phyloP scores from a whole-genome alignment of 1,140 invertebrate species.

The Drosophila saltans region DNA sequence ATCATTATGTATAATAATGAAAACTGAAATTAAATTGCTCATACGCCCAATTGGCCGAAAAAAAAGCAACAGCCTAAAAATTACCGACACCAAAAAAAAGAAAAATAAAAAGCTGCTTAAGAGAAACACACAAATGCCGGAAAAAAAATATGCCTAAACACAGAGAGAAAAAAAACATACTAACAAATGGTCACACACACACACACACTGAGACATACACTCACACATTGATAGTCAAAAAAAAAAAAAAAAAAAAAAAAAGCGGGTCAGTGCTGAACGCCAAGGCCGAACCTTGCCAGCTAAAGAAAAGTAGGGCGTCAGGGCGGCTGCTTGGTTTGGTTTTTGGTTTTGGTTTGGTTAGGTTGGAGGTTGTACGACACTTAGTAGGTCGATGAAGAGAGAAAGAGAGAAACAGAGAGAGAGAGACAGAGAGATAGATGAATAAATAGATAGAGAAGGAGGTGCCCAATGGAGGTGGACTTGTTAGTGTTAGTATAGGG shows the following conservation, averaged over 20 bases:
- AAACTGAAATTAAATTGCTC: slow-evolving; percentile 3
- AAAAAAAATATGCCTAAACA: slow-evolving; percentile 9
- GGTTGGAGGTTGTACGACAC: slow-evolving; percentile 29
- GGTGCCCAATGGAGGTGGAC: slow-evolving; percentile 6
- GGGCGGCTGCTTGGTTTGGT: slow-evolving; percentile 61
- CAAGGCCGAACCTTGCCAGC: slow-evolving; percentile 77
- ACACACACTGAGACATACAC: slow-evolving; percentile 13
- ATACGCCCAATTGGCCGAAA: slow-evolving; percentile 7
- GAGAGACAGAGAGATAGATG: too few relatives aligned
- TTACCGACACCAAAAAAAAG: not conserved
- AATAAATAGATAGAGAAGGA: not conserved
- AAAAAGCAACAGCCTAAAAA: slow-evolving; percentile 11
- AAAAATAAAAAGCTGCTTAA: slow-evolving; percentile 3
- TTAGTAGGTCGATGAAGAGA: slow-evolving; percentile 14
- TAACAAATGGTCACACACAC: slow-evolving; percentile 15
- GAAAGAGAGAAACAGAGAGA: too few relatives aligned
- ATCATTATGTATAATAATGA: not conserved
- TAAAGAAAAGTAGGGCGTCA: slow-evolving; percentile 71
- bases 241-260: slow-evolving; percentile 21
- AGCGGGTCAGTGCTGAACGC: slow-evolving; percentile 79
- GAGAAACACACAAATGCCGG: slow-evolving; percentile 7
- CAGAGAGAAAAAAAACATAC: slow-evolving; percentile 13
- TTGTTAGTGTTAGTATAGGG: not conserved
- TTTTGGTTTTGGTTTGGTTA: not conserved
- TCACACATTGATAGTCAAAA: slow-evolving; percentile 24